Evolutionary conservation across 2,113 vertebrate species (phyloP).

Genomic region (Nothoprocta pentlandii): DNA sequence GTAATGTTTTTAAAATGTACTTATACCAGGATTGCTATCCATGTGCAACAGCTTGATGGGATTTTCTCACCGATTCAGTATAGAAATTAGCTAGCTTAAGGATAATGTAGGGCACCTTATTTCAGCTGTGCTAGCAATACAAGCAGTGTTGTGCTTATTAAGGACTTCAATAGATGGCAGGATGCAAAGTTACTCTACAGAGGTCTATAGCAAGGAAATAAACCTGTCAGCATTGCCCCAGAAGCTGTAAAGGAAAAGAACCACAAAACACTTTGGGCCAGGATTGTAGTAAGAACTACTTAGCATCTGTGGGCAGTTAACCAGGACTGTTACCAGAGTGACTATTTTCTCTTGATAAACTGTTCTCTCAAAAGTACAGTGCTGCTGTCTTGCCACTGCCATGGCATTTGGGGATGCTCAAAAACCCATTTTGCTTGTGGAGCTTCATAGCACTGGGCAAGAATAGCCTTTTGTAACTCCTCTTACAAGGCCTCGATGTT

Average conservation of each 20-base stretch:
- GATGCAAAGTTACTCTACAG: fast-evolving
- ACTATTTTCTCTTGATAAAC: background rate
- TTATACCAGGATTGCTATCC: background rate
- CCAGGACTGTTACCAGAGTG: background rate
- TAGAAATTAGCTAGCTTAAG: background rate
- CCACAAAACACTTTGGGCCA: background rate
- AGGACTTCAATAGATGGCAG: background rate
- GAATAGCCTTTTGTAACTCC: background rate
- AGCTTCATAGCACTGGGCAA: background rate
- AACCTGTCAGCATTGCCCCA: background rate
- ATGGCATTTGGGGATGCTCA: background rate
- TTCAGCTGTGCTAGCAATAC: background rate
- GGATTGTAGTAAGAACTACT: background rate
- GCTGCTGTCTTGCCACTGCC: background rate
- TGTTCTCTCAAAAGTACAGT: background rate
- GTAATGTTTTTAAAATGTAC: background rate
- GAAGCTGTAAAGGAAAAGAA: background rate
- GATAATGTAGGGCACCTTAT: background rate
- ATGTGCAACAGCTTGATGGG: background rate
- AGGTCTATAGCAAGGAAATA: background rate
- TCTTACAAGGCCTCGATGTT: background rate
- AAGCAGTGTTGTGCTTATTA: background rate
- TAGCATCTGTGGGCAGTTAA: background rate
- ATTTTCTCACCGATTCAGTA: background rate
- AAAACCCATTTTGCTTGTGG: background rate